Conservation (phyloP, 2,113 vertebrate species). For the Corythornis cristatus region DNA sequence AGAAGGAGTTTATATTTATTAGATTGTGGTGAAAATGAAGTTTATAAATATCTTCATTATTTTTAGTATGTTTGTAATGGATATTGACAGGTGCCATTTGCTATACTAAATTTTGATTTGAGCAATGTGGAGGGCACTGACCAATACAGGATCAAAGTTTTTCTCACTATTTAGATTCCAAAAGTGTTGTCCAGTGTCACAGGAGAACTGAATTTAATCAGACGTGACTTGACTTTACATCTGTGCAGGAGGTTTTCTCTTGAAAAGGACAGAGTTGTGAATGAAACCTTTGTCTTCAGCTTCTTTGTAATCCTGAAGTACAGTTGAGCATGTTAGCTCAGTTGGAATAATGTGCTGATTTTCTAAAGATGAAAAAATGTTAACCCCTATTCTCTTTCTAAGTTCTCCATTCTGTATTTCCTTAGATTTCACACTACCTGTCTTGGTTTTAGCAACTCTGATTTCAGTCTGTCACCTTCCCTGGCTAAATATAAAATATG, state of each 20-base stretch:
- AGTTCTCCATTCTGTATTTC: conserved; percentile 67
- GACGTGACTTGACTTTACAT: conserved; percentile 86
- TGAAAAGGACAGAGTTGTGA: conserved; percentile 82
- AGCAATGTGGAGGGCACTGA: conserved; percentile 1
- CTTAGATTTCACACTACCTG: conserved; percentile 77
- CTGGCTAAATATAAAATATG: conserved; percentile 66
- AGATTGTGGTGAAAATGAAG: background rate
- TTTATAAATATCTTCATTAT: background rate
- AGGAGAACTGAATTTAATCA: conserved; percentile 77
- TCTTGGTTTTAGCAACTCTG: conserved; percentile 68
- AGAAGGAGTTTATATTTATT: background rate
- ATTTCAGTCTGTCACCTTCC: conserved; percentile 69
- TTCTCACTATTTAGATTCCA: background rate
- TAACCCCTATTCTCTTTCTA: conserved; percentile 72
- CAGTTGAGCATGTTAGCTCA: conserved; percentile 75
- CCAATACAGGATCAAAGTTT: conserved; percentile 12
- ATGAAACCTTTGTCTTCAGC: conserved; percentile 86
- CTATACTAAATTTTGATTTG: conserved; percentile 46
- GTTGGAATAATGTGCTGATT: conserved; percentile 81
- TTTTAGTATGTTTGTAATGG: conserved; percentile 21
- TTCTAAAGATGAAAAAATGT: conserved; percentile 75
- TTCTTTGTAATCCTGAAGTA: conserved; percentile 73
- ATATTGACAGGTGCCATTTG: background rate
- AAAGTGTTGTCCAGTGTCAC: conserved; percentile 61
- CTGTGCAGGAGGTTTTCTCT: conserved; percentile 85